phyloP scores from a whole-genome alignment of 2,113 vertebrate species.

The Calonectris borealis region DNA sequence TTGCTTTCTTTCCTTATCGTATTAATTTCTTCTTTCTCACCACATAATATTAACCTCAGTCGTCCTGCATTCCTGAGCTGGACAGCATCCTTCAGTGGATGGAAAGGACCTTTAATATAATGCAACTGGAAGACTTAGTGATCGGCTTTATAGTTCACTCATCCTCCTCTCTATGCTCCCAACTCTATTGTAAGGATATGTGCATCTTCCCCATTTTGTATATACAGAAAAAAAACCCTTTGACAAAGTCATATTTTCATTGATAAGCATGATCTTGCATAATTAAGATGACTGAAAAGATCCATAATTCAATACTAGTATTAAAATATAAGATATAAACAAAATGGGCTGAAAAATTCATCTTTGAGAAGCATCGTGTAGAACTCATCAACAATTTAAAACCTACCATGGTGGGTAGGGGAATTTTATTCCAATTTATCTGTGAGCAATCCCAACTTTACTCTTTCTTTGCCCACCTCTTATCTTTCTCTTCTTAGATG shows the following conservation, averaged over 20 bases:
- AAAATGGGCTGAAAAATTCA: background rate
- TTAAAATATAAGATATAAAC: background rate
- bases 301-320: background rate
- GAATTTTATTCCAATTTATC: background rate
- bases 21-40: background rate
- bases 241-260: background rate
- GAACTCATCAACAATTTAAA: background rate
- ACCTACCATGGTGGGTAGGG: background rate
- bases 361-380: background rate
- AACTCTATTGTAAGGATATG: background rate
- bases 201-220: background rate
- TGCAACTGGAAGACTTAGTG: background rate
- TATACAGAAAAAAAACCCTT: background rate
- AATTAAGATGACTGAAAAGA: background rate
- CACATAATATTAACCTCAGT: background rate
- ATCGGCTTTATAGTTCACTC: background rate
- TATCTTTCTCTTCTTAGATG: background rate
- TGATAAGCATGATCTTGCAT: background rate
- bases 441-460: background rate
- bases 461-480: background rate
- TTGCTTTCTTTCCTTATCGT: background rate
- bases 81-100: background rate
- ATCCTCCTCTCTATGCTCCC: background rate
- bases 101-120: background rate
- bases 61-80: background rate